Evolutionary conservation across 1,140 invertebrate genomes (phyloP), one percentile per base, ranked within the genome.

Genomic region (Drosophila truncata): DNA sequence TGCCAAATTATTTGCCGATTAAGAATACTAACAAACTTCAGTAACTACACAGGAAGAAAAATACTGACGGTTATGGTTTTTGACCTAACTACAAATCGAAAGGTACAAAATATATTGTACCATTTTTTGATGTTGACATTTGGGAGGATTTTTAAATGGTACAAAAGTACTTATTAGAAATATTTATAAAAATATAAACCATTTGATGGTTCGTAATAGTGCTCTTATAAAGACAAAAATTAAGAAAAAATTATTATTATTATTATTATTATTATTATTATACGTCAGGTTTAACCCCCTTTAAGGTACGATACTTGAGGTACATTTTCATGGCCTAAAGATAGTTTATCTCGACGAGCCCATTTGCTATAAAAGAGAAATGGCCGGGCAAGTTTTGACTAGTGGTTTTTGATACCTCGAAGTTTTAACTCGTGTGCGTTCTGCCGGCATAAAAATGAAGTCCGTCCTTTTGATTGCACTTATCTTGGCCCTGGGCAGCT

Each of bases 401-500:
- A 78, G 57, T 78, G 46, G 41, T 13, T 52, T 58, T 50, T 42
- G 29, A 14, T 44, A 27, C 20, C 31, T 44, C 27, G 37, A 41
- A 23, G n/a, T 14, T 13, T 71, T 49, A 60, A 35, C 52, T 72
- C 14, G 44, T 18, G 58, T 52, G 23, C 18, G 8, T 23, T 41
- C 23, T 75, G 20, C n/a, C 16, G 20, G 41, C 20, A n/a, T 55
- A 35, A 61, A 57, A 44, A 92, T 92, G 91, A 92, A 91, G 41
- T 85, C 44, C 41, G 16, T 81, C 7, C 27, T 70, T 20, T 41
- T 91, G 20, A 33, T 92, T 14, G 59, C 62, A 29, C 58, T 88
- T 55, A 54, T 86, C 44, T 57, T 63, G 39, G 59, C 75, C 9
- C 49, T 88, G 29, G 67, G 49, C 57, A 57, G 55, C 39, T 75